Evolutionary conservation across 2,797 vertebrate genomes (phyloP).

Genomic region (Myiotriccus ornatus): DNA sequence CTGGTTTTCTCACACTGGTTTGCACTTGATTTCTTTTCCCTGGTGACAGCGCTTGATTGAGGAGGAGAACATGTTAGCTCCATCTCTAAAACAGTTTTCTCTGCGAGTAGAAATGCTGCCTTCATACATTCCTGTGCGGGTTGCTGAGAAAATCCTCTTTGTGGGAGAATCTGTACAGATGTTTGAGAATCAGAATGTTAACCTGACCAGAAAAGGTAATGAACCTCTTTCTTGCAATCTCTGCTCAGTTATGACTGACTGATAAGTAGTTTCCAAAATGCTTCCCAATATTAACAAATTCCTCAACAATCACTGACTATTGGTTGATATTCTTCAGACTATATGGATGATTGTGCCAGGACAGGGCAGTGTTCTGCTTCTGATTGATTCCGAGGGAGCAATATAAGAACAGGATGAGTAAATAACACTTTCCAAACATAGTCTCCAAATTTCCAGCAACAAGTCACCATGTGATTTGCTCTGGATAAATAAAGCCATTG

Average conservation of each 20-base stretch:
- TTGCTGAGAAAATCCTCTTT: constrained; percentile 98
- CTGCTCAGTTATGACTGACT: neutral
- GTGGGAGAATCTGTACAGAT: constrained; percentile 99
- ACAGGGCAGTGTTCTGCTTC: neutral
- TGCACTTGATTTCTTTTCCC: neutral
- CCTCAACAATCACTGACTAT: neutral
- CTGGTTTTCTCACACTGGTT: neutral
- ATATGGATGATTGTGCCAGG: neutral
- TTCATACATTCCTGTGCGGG: constrained; percentile 93
- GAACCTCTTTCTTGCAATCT: neutral
- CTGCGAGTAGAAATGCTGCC: constrained; percentile 94
- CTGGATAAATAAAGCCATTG: neutral
- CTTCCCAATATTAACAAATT: neutral
- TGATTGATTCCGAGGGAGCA: neutral
- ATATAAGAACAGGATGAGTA: neutral
- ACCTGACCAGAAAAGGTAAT: constrained; percentile 90
- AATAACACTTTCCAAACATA: neutral
- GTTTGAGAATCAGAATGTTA: constrained; percentile 98
- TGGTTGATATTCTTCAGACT: neutral
- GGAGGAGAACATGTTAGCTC: constrained; percentile 98
- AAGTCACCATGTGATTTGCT: neutral
- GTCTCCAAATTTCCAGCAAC: neutral
- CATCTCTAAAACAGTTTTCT: constrained; percentile 96
- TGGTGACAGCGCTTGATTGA: constrained; percentile 88
- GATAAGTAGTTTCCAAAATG: neutral